Evolutionary conservation across 2,113 vertebrate genomes (phyloP).

Genomic region (Chinchilla lanigera): DNA sequence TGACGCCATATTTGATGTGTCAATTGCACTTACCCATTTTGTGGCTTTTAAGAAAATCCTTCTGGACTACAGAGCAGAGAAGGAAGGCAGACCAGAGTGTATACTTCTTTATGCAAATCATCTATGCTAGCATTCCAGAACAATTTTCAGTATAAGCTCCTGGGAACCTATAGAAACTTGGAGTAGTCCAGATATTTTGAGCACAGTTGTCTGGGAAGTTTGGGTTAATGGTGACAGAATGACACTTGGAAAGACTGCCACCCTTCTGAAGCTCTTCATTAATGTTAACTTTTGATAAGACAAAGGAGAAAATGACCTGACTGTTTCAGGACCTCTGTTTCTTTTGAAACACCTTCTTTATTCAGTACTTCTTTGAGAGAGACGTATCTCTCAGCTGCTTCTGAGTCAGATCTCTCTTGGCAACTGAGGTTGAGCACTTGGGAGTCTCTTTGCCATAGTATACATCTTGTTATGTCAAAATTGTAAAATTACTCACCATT

Average conservation of each 20-base stretch:
- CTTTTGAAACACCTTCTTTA: neutral
- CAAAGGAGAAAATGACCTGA: neutral
- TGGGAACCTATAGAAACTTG: too few species aligned
- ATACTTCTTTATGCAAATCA: neutral
- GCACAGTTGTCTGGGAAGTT: too few species aligned
- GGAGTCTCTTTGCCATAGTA: neutral
- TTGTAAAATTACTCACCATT: neutral
- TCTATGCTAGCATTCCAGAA: neutral
- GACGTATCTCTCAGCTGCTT: neutral
- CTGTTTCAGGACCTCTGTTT: neutral
- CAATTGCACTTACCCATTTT: neutral
- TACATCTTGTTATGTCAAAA: neutral
- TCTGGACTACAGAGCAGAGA: neutral
- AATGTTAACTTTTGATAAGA: neutral
- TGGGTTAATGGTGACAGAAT: neutral
- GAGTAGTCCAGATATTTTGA: neutral
- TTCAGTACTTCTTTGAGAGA: neutral
- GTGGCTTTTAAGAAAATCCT: neutral
- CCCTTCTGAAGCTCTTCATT: neutral
- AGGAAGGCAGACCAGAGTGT: neutral
- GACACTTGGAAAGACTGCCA: neutral
- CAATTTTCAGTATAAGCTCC: neutral
- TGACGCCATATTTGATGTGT: rapidly evolving
- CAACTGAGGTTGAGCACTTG: neutral
- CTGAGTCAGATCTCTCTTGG: neutral